A percentile compares a stretch with the other conserved stretches of the same genome.
phyloP scores from a whole-genome alignment of 92 coral and sea anemone genomes.

The Paramuricea clavata region DNA sequence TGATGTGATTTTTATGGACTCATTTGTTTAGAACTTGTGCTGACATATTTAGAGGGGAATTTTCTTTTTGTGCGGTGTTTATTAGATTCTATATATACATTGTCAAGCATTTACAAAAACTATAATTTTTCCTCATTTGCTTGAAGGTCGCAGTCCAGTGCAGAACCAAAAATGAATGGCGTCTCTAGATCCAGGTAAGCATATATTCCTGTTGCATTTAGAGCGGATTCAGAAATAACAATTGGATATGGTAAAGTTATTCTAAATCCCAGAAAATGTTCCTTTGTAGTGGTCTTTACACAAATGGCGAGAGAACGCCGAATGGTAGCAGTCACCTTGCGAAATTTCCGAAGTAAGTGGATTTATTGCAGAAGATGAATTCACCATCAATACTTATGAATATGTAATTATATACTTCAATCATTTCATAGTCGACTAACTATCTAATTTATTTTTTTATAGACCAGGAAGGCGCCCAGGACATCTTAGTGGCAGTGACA shows the following conservation, averaged over 20 bases:
- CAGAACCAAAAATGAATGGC: slow-evolving; percentile 28
- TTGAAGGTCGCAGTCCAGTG: slow-evolving; percentile 27
- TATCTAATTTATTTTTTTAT: not conserved
- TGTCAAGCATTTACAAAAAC: too few species aligned
- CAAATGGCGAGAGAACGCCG: slow-evolving; percentile 4
- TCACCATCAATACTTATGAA: not conserved
- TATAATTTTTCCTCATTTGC: not conserved
- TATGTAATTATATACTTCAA: too few species aligned
- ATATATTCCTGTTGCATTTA: too few species aligned
- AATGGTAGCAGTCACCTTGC: slow-evolving; percentile 32
- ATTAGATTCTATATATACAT: too few species aligned
- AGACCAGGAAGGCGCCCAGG: slow-evolving; percentile 95
- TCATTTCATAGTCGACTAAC: not conserved
- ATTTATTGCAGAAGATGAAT: not conserved
- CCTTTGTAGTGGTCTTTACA: slow-evolving; percentile 20
- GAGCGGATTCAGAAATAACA: too few species aligned
- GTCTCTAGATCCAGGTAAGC: not conserved
- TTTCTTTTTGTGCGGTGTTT: too few species aligned
- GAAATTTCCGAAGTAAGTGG: slow-evolving; percentile 40
- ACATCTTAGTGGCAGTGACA: slow-evolving; percentile 92
- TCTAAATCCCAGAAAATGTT: too few species aligned
- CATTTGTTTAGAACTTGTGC: too few species aligned
- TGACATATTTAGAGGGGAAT: too few species aligned
- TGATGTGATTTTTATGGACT: too few species aligned
- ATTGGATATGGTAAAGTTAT: too few species aligned